These are phyloP conservation scores for Acrocyrtus sp. DNA, from an alignment of 2,888 invertebrate species.

Conservation along the genomic window DNA sequence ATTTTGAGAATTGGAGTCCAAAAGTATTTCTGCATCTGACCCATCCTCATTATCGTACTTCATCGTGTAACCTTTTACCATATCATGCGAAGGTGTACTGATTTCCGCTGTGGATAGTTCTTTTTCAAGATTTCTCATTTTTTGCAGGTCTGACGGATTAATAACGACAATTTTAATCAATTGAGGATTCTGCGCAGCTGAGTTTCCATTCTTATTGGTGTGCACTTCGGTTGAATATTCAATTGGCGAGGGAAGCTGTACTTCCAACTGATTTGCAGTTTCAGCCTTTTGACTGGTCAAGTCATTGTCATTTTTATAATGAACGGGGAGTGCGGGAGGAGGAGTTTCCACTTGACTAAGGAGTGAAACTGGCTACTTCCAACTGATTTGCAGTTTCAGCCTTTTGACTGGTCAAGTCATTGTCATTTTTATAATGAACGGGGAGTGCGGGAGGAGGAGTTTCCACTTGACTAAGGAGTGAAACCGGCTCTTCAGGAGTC, in stretches of 20 bases:
- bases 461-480: too few species aligned
- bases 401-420: neutral
- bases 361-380: too few species aligned
- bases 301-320: neutral
- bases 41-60: conserved; percentile 17
- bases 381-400: neutral
- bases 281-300: neutral
- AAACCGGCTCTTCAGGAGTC: too few species aligned
- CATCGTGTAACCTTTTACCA: conserved; percentile 14
- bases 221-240: neutral
- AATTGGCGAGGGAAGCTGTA: neutral
- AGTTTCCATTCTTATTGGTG: neutral
- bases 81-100: neutral
- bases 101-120: neutral
- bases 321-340: neutral
- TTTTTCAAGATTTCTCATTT: conserved; percentile 2
- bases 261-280: neutral
- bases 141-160: conserved; percentile 21
- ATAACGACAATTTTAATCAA: conserved; percentile 21
- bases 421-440: neutral
- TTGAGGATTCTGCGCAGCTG: too few species aligned
- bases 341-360: too few species aligned
- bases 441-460: neutral
- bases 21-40: neutral
- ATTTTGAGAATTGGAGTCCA: neutral